Evolutionary conservation across 2,797 vertebrate genomes (phyloP), one percentile per base, ranked within the genome.

Genomic region (Fistularia commersonii): DNA sequence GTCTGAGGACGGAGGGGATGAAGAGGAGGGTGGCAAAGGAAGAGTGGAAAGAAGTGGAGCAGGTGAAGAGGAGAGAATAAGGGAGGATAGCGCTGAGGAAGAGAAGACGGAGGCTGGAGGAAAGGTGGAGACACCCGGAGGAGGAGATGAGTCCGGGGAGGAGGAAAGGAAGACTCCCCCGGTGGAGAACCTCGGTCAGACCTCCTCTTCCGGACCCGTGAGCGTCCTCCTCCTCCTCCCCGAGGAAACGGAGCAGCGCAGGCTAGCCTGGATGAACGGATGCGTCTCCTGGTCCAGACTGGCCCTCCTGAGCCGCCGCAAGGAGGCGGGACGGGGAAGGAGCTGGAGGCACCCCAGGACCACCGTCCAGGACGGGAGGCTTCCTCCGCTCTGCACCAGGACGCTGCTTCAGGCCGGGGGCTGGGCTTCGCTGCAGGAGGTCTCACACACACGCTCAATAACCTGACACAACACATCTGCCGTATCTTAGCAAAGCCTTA

Each of bases 201-300:
- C 33, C 6, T 47, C 12, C 39, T 14, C 32, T 6, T 7, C 8
- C 11, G 23, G 13, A 10, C 32, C n/a, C 6, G 49, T 13, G 23
- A 45, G 50, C 32, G 15, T 32, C 34, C 53, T 58, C 0, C 8
- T 42, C 7, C 64, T 49, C 48, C 67, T 93, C 69, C 66, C 79
- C 7, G 85, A 87, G 46, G 55, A 48, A 61, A 66, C 88, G 33
- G 92, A 97, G 72, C 79, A 87, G 48, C 97, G 89, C 73, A 91
- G 93, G 61, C 62, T 91, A 70, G 64, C 66, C 0, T 99, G 96
- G 96, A 91, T 94, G 84, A 91, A 82, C 42, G 86, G 79, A 8
- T 94, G 87, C 63, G 78, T 81, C 68, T 67, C 92, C 8, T 98
- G 95, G 95, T 81, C 86, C 61, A 86, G 88, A 82, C 87, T 93